A percentile compares a stretch with the other conserved stretches of the same genome.
Evolutionary conservation across 2,888 invertebrate genomes (phyloP).

Genomic region (Atrina japonica): DNA sequence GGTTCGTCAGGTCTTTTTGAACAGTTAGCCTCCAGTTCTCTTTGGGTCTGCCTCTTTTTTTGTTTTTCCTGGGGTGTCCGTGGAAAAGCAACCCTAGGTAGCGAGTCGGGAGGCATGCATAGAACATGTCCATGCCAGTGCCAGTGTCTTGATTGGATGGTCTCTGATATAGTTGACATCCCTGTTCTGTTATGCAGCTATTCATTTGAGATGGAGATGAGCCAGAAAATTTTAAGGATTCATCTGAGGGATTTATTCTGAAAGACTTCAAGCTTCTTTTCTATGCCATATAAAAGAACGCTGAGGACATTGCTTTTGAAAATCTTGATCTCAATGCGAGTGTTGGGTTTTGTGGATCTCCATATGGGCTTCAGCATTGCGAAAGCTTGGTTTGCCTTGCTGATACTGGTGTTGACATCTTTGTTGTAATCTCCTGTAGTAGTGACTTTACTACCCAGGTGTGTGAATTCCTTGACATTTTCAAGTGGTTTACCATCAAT

Average conservation of each 20-base stretch:
- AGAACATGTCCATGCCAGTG: slow-evolving; percentile 1
- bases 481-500: not conserved
- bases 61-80: slow-evolving; percentile 18
- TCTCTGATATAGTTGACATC: too few relatives aligned
- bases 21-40: slow-evolving; percentile 6
- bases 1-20: too few relatives aligned
- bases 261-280: too few relatives aligned
- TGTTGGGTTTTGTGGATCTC: slow-evolving; percentile 24
- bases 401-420: slow-evolving; percentile 27
- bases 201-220: slow-evolving; percentile 19
- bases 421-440: slow-evolving; percentile 12
- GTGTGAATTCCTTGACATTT: not conserved
- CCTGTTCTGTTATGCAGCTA: too few relatives aligned
- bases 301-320: slow-evolving; percentile 27
- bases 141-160: not conserved
- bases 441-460: slow-evolving; percentile 11
- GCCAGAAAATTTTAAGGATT: slow-evolving; percentile 21
- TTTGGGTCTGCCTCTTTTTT: slow-evolving; percentile 15
- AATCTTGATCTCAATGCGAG: slow-evolving; percentile 16
- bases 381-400: slow-evolving; percentile 28
- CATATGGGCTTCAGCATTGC: slow-evolving; percentile 17
- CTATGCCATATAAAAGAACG: slow-evolving; percentile 28
- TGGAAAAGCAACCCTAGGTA: slow-evolving; percentile 14
- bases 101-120: not conserved
- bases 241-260: too few relatives aligned